Evolutionary conservation across 2,797 vertebrate genomes (phyloP), one percentile per base, ranked within the genome.

Genomic region (Neosalanx taihuensis): DNA sequence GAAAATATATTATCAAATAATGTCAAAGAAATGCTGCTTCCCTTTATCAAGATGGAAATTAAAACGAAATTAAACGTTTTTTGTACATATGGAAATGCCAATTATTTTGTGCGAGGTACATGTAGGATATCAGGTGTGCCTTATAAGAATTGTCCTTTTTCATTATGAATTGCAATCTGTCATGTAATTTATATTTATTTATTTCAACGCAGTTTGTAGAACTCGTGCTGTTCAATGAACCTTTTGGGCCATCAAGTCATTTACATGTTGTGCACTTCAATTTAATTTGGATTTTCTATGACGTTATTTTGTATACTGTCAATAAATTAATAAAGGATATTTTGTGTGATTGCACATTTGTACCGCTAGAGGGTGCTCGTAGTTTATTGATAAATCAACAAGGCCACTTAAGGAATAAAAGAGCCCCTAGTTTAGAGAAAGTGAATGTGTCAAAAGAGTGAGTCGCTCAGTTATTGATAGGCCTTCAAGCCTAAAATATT

Each of bases 121-220:
- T 91, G 89, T 85, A 85, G 78, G 75, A 83, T 89, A 68, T 81
- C 66, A 84, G 79, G 85, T 90, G 90, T 90, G 90, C 89, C 90
- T 92, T 89, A 92, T 89, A 92, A 85, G 81, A 87, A 88, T 90
- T 87, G 81, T 84, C 62, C 74, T 46, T 89, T 90, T 88, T 86
- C 78, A 81, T 80, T 72, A 83, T 86, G 79, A 81, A 86, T 53
- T 31, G 71, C 30, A 64, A 70, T 88, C 75, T 87, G 82, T 65
- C 53, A 72, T 83, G 82, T 93, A 93, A 93, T 92, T 94, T 93
- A 93, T 93, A 90, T 85, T 90, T 91, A 93, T 93, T 93, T 94
- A 93, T 93, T 93, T 87, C 89, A 83, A 84, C 86, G 77, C 82
- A 69, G 72, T 86, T 85, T 88, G 70, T 87, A 84, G 80, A 78